These are phyloP conservation scores for Melanostoma scalare DNA, from an alignment of 2,888 invertebrate genomes.

Conservation along the genomic window DNA sequence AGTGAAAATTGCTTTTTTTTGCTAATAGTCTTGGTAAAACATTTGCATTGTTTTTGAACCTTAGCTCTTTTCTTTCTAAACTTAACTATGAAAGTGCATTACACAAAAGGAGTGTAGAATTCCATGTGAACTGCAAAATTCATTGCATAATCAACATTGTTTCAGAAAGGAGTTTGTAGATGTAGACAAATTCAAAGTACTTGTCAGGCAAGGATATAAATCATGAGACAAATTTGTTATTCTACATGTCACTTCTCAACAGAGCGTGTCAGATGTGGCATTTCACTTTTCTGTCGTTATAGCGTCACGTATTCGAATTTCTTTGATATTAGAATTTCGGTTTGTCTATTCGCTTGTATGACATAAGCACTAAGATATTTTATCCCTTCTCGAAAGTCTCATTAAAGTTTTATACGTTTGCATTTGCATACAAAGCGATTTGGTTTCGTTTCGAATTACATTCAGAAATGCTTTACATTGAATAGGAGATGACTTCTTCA, in stretches of 20 bases:
- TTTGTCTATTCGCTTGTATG: constrained; percentile 4
- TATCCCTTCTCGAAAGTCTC: constrained; percentile 46
- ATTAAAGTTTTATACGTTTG: constrained; percentile 63
- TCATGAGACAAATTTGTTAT: constrained; percentile 61
- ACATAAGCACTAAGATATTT: constrained; percentile 13
- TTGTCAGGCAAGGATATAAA: constrained; percentile 37
- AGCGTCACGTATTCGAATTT: too few relatives aligned
- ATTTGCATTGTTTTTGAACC: too few relatives aligned
- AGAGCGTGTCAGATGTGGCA: constrained; percentile 39
- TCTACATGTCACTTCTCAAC: constrained; percentile 36
- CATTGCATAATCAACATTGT: constrained; percentile 20
- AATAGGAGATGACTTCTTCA: constrained; percentile 3
- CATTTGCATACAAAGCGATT: constrained; percentile 60
- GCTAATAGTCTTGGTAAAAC: too few relatives aligned
- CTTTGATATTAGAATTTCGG: not conserved
- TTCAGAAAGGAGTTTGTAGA: not conserved
- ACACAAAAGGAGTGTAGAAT: too few relatives aligned
- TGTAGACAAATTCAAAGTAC: constrained; percentile 51
- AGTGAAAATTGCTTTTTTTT: too few relatives aligned
- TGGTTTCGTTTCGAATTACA: constrained; percentile 11
- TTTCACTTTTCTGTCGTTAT: constrained; percentile 22
- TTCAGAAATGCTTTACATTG: not conserved
- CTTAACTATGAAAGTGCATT: too few relatives aligned
- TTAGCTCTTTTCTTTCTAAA: too few relatives aligned
- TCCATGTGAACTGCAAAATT: not conserved